Evolutionary conservation across 2,797 vertebrate genomes (phyloP).

Genomic region (Loris lydekkerianus): DNA sequence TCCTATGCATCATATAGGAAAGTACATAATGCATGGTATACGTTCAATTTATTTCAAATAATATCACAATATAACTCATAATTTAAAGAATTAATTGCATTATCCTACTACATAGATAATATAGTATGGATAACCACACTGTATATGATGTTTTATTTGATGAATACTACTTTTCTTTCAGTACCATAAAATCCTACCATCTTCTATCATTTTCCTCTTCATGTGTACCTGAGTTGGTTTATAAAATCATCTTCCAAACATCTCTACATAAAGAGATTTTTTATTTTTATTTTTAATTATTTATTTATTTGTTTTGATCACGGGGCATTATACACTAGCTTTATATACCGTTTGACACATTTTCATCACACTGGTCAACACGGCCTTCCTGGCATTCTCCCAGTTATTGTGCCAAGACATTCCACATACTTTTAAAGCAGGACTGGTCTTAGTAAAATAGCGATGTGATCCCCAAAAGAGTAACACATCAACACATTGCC

Average conservation of each 20-base stretch:
- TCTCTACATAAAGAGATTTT: not conserved
- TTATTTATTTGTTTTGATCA: too few relatives aligned
- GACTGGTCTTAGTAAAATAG: not conserved
- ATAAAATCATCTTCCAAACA: not conserved
- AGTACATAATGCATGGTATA: not conserved
- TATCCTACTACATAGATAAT: conserved; percentile 13
- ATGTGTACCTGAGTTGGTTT: not conserved
- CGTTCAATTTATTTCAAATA: conserved; percentile 31
- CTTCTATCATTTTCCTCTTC: not conserved
- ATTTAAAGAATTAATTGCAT: not conserved
- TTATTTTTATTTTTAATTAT: conserved; percentile 9
- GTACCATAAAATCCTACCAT: conserved; percentile 1
- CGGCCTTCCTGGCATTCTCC: too few relatives aligned
- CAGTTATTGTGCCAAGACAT: too few relatives aligned
- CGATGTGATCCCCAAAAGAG: not conserved
- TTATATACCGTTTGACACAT: too few relatives aligned
- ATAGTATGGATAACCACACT: not conserved
- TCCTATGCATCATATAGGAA: not conserved
- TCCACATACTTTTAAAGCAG: not conserved
- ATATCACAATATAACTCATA: not conserved
- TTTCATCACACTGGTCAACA: too few relatives aligned
- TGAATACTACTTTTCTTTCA: not conserved
- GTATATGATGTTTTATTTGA: conserved; percentile 9
- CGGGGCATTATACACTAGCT: too few relatives aligned
- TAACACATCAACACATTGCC: not conserved